These are phyloP conservation scores for Anneissia japonica DNA, from an alignment of 35 echinoderm and acorn worm genomes.

Conservation along the genomic window DNA sequence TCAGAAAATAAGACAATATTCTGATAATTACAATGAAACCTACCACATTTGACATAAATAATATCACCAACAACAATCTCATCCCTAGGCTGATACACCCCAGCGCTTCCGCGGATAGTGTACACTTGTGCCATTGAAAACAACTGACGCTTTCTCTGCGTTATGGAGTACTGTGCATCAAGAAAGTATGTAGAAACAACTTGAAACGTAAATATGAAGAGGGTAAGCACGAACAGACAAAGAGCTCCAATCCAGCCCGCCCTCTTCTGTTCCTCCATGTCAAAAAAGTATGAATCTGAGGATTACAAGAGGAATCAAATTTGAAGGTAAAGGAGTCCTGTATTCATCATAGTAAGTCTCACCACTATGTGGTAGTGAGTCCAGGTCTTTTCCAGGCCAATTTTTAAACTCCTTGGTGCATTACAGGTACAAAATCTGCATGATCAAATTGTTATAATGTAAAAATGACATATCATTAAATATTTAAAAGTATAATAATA, in stretches of 20 bases:
- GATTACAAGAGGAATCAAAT: background rate
- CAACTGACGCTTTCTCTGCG: background rate
- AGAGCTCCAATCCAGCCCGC: background rate
- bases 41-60: background rate
- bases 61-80: conserved; percentile 1
- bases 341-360: no score
- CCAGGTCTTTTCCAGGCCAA: no score
- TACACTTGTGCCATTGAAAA: background rate
- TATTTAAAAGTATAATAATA: no score
- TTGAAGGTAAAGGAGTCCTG: no score
- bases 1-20: no score
- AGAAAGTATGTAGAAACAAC: background rate
- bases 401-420: no score
- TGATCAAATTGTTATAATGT: no score
- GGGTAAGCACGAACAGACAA: background rate
- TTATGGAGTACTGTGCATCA: background rate
- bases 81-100: background rate
- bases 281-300: background rate
- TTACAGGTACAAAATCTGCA: no score
- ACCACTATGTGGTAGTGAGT: no score
- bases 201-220: background rate
- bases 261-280: background rate
- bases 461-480: no score
- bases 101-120: background rate
- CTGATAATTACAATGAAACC: no score